Base-by-base conservation (phyloP, 1,140 invertebrate species). In the Liolophura sinensis region DNA sequence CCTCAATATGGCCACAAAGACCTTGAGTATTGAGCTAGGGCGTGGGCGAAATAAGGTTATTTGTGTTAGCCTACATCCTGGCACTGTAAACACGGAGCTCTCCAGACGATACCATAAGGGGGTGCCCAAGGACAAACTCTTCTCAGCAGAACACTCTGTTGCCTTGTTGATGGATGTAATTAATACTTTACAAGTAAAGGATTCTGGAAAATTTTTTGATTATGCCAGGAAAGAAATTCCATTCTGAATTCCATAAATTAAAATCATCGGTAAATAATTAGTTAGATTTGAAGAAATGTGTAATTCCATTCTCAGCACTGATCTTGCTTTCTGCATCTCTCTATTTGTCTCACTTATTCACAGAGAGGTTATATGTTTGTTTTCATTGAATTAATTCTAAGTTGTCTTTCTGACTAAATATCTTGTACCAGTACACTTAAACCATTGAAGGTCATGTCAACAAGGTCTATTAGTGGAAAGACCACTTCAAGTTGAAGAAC, bases 1-100 rank as follows among this genome's bases (percentile, higher is more conserved):
- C 11, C 69, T 83, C 11, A 83, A 83, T 60, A 83, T 83, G 81
- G 76, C 79, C 1, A 83, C 75, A 9, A 77, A 76, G 62, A 82
- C 80, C 67, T 67, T 82, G 24, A 77, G 75, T 60, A 76, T 82
- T 54, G 81, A 83, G 64, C 63, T 82, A 20, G 79, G 80, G 24
- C 68, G 80, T 49, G 79, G 80, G 12, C 69, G 68, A 62, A 77
- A 69, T 16, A 73, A 74, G 65, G 74, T 83, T 0, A 73, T 79
- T 22, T 81, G 79, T 73, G 72, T 83, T 18, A 69, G 75, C 0
- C 55, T 83, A 11, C 79, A 82, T 60, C 80, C 81, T 48, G 81
- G 81, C 0, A 81, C 78, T 16, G 81, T 84, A 1, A 73, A 84
- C 62, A 84, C 82, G 24, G 78, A 78, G 40, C 69, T 84, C 5